Evolutionary conservation across 2,888 invertebrate species (phyloP), one percentile per base, ranked within the genome.

Genomic region (Apeira syringaria): DNA sequence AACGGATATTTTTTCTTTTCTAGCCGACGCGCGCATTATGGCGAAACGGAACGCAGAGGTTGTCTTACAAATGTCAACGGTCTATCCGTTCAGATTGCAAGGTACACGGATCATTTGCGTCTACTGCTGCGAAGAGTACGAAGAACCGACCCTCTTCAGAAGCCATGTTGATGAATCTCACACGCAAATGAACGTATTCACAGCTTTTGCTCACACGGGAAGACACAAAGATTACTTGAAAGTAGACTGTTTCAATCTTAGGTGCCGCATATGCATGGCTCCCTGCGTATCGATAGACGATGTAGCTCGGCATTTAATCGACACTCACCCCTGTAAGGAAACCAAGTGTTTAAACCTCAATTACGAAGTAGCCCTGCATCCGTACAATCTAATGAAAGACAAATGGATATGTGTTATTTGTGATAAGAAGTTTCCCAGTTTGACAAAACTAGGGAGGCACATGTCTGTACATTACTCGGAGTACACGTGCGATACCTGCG

Each of bases 11-110:
- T 75, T 81, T 83, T 64, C 66, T 65, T 69, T 86, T 86, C 80
- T 86, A 87, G 86, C 80, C 60, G 61, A 64, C 35, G 67, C 66
- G 59, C 70, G 68, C 61, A 38, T 61, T 54, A 69, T 68, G 72
- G 79, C 75, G 66, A 85, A 75, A 77, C 59, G 69, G 64, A 87
- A 87, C 54, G 86, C 86, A 33, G 78, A 82, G 63, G 63, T 80
- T 48, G 68, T 89, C 40, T 74, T 89, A 72, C 60, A 74, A 69
- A 80, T 78, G 64, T 73, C 86, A 7, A 85, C 86, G 24, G 70
- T 74, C 27, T 82, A 80, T 59, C 88, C 88, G 50, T 88, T 87
- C 75, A 73, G 87, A 56, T 68, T 82, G 40, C 71, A 67, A 37
- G 75, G 76, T 5, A 77, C 75, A 45, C 56, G 49, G 7, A 61